These are phyloP conservation scores for Pammene fasciana DNA, from an alignment of 2,888 invertebrate species.

Conservation along the genomic window DNA sequence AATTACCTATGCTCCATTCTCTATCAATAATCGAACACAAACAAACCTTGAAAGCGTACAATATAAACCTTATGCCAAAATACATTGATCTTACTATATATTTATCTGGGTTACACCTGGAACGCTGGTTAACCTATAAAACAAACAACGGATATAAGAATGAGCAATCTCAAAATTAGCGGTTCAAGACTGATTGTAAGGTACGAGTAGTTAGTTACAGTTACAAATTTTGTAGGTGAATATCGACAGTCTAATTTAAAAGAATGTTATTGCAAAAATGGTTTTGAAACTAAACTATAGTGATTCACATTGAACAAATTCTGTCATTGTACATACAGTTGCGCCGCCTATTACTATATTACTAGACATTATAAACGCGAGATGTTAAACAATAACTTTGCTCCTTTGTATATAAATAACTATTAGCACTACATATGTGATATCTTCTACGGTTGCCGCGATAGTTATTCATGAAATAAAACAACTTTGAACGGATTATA, in stretches of 20 bases:
- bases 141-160: conserved; percentile 35
- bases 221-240: conserved; percentile 25
- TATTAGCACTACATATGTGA: not conserved
- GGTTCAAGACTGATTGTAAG: conserved; percentile 24
- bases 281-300: conserved; percentile 4
- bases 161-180: conserved; percentile 27
- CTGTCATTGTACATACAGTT: not conserved
- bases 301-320: not conserved
- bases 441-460: too few relatives aligned
- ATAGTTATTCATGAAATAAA: too few relatives aligned
- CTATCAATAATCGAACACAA: conserved; percentile 35
- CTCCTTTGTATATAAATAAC: too few relatives aligned
- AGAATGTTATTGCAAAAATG: conserved; percentile 21
- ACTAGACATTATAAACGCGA: too few relatives aligned
- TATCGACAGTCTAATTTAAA: conserved; percentile 28
- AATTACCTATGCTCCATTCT: conserved; percentile 11
- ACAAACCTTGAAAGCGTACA: conserved; percentile 25
- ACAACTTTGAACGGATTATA: too few relatives aligned
- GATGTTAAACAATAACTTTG: too few relatives aligned
- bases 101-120: conserved; percentile 8
- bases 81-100: not conserved
- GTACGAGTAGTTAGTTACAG: conserved; percentile 36
- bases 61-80: conserved; percentile 16
- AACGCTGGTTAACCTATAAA: conserved; percentile 2
- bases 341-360: too few relatives aligned